phyloP scores from a whole-genome alignment of 2,113 vertebrate species.

The Carettochelys insculpta region DNA sequence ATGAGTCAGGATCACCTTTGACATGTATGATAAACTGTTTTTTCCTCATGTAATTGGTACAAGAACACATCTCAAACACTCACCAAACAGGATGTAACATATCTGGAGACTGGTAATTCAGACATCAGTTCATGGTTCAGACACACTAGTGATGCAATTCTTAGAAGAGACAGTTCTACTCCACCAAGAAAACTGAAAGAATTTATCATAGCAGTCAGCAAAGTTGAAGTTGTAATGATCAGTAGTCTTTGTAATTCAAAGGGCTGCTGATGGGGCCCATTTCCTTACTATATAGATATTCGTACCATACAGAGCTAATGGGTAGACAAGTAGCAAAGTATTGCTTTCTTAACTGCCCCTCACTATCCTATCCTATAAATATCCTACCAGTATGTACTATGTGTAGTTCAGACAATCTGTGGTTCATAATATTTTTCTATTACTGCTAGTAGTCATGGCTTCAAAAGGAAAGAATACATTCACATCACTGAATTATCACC shows the following conservation, averaged over 20 bases:
- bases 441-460: constrained; percentile 12
- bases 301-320: constrained; percentile 39
- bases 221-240: neutral
- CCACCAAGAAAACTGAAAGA: neutral
- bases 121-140: neutral
- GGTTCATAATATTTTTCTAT: neutral
- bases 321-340: neutral
- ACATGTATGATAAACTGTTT: neutral
- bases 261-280: constrained; percentile 34
- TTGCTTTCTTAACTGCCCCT: constrained; percentile 29
- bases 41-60: neutral
- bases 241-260: neutral
- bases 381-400: constrained; percentile 25
- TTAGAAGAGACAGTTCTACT: neutral
- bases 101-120: neutral
- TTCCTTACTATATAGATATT: neutral
- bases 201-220: neutral
- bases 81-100: neutral
- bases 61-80: neutral
- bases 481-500: neutral
- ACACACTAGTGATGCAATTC: neutral
- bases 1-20: neutral
- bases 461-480: constrained; percentile 7
- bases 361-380: constrained; percentile 54
- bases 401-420: constrained; percentile 15